These are phyloP conservation scores for Trichomalopsis sarcophagae DNA, from an alignment of 1,140 invertebrate species.

Conservation along the genomic window DNA sequence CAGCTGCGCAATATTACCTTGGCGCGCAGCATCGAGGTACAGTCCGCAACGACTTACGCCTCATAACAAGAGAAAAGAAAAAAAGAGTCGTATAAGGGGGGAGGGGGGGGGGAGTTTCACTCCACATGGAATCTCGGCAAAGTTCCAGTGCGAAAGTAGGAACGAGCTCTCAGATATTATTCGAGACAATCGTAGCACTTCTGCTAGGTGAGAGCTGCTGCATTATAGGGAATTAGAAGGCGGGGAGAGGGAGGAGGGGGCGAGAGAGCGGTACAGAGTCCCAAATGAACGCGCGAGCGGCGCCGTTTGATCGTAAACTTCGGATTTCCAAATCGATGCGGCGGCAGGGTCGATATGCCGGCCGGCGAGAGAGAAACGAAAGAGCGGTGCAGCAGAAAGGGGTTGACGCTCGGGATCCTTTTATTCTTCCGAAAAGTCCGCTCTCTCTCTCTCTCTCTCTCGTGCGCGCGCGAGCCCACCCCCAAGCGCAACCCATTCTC, in stretches of 20 bases:
- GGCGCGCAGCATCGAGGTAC: too few relatives aligned
- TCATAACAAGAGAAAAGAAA: too few relatives aligned
- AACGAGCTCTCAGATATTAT: constrained; percentile 48
- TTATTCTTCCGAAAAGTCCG: constrained; percentile 30
- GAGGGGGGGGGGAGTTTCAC: not conserved
- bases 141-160: constrained; percentile 30
- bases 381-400: not conserved
- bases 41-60: too few relatives aligned
- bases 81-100: not conserved
- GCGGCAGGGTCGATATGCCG: constrained; percentile 47
- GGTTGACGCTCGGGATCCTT: constrained; percentile 57
- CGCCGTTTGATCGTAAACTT: constrained; percentile 46
- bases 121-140: constrained; percentile 37
- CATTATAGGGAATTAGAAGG: not conserved
- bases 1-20: too few relatives aligned
- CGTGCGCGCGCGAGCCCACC: constrained; percentile 18
- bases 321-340: constrained; percentile 44
- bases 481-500: constrained; percentile 56
- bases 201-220: constrained; percentile 5
- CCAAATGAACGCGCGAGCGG: constrained; percentile 41
- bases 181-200: constrained; percentile 46
- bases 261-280: not conserved
- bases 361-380: constrained; percentile 16
- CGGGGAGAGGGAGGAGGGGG: too few relatives aligned
- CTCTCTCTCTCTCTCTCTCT: not conserved